Evolutionary conservation across 2,113 vertebrate species (phyloP).

Genomic region (Promerops cafer): DNA sequence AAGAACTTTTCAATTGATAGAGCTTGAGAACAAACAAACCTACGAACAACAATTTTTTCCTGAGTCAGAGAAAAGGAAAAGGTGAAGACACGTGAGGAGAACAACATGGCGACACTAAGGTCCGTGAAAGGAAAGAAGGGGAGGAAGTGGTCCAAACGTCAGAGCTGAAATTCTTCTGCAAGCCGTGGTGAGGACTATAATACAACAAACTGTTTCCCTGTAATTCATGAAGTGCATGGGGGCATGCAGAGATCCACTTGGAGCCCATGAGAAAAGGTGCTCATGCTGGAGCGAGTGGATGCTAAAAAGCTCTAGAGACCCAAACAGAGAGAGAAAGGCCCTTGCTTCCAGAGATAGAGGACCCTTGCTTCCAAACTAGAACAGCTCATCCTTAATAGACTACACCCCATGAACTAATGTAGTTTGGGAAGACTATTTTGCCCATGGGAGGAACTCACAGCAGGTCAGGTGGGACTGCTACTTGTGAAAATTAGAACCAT

Average conservation of each 20-base stretch:
- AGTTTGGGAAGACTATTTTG: background rate
- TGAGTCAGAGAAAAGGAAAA: background rate
- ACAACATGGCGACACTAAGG: background rate
- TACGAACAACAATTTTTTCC: background rate
- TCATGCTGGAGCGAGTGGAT: background rate
- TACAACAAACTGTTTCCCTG: background rate
- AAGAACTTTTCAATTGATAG: background rate
- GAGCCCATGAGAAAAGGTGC: background rate
- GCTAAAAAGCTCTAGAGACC: background rate
- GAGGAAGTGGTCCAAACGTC: fast-evolving
- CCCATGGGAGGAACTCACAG: background rate
- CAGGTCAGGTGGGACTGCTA: background rate
- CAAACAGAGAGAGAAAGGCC: background rate
- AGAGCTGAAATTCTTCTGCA: background rate
- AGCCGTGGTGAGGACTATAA: background rate
- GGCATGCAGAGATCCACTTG: background rate
- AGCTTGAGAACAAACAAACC: background rate
- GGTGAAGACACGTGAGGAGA: background rate
- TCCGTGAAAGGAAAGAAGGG: background rate
- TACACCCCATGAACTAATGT: background rate
- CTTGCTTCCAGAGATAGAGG: background rate
- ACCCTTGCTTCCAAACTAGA: background rate
- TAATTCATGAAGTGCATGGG: background rate
- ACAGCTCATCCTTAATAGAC: background rate
- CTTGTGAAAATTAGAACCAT: background rate